Evolutionary conservation across 2,797 vertebrate genomes (phyloP), one percentile per base, ranked within the genome.

Genomic region (Falco novaeseelandiae): DNA sequence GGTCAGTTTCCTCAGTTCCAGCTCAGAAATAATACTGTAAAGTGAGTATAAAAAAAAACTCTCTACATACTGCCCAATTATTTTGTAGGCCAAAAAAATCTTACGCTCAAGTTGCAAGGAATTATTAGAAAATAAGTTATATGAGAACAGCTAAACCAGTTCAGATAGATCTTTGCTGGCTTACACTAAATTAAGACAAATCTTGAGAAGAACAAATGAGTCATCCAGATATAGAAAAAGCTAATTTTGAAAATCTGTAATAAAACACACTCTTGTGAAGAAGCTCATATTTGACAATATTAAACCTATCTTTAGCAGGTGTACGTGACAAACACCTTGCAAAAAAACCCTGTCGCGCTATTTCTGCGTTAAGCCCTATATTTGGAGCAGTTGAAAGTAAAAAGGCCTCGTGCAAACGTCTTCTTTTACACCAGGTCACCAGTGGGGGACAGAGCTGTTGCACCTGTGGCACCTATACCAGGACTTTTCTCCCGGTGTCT

Each of bases 311-410:
- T 63, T 9, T 20, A 67, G 54, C 18, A 73, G 48, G 44, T 10
- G 8, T 21, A 49, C 16, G 12, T 15, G 13, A 46, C 14, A 67
- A 72, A 62, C 22, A 66, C 4, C 29, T 52, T n/a, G 29, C 8
- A 11, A 44, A 51, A 44, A 42, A 42, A 16, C 16, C 16, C 32
- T 3, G 4, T 8, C 11, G 3, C 0, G 1, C 8, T 83, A 25
- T 63, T 72, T 58, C 17, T 17, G 8, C 13, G 34, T 34, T 71
- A 49, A 71, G 6, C 22, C 2, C 8, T 51, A 7, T 29, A n/a
- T 58, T 57, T 72, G 2, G 51, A 66, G 54, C 46, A n/a, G 23
- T 2, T 67, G 20, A 36, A 78, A 74, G 30, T 13, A 9, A 58
- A 55, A 36, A 42, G 19, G 14, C 36, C 49, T 57, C 2, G 3